Percentiles rank a stretch among this genome's conserved stretches.
phyloP scores from a whole-genome alignment of 2,113 vertebrate species.

The Neoarius graeffei region DNA sequence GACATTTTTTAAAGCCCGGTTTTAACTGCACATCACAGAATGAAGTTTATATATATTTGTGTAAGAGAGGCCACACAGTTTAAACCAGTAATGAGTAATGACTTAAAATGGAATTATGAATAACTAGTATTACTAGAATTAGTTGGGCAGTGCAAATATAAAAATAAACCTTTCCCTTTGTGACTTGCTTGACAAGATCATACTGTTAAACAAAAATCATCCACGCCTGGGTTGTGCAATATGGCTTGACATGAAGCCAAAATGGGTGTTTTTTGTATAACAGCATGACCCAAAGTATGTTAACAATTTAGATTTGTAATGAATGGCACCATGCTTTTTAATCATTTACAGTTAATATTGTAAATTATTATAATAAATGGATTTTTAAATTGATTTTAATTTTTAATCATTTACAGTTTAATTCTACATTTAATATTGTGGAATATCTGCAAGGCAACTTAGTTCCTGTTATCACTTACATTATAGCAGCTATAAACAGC shows the following conservation, averaged over 20 bases:
- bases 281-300: not conserved
- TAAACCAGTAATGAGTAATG: not conserved
- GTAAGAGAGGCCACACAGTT: not conserved
- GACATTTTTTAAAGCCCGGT: not conserved
- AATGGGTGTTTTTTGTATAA: not conserved
- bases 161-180: not conserved
- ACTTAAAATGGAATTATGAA: not conserved
- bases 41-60: not conserved
- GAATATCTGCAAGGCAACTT: not conserved
- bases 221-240: too few relatives aligned
- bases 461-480: not conserved
- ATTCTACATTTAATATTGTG: not conserved
- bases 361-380: too few relatives aligned
- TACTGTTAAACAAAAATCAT: not conserved
- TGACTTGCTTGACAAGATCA: not conserved
- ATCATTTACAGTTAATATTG: not conserved
- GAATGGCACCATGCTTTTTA: not conserved
- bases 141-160: not conserved
- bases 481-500: constrained; percentile 3
- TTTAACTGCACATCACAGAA: not conserved
- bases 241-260: not conserved
- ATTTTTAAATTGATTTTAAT: too few relatives aligned
- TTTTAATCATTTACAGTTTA: too few relatives aligned
- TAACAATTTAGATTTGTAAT: not conserved
- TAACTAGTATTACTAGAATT: not conserved